Evolutionary conservation across 2,797 vertebrate species (phyloP).

Genomic region (Denticeps clupeoides): DNA sequence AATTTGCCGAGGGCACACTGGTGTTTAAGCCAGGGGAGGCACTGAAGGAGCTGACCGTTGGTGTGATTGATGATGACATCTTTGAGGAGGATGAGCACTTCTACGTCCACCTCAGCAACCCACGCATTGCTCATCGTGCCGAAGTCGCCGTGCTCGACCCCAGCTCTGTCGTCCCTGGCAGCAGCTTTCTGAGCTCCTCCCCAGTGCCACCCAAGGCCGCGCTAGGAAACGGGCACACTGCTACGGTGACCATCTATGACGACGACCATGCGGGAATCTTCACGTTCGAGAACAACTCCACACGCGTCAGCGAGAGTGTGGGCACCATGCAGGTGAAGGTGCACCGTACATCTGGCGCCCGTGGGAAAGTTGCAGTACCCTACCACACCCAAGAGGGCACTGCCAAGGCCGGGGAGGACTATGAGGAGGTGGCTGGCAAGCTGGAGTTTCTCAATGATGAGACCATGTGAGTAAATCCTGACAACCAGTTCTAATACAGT

Average conservation of each 20-base stretch:
- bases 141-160: slow-evolving; percentile 58
- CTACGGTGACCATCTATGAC: slow-evolving; percentile 76
- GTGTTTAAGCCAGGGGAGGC: slow-evolving; percentile 73
- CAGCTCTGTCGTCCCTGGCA: slow-evolving; percentile 51
- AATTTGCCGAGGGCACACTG: slow-evolving; percentile 73
- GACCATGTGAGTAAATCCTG: slow-evolving; percentile 65
- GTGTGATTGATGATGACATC: slow-evolving; percentile 77
- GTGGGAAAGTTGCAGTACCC: slow-evolving; percentile 65
- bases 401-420: slow-evolving; percentile 72
- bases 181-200: slow-evolving; percentile 48
- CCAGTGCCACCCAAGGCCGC: slow-evolving; percentile 57
- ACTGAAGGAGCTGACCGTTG: slow-evolving; percentile 67
- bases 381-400: slow-evolving; percentile 69
- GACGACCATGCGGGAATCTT: slow-evolving; percentile 80
- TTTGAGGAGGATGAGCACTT: slow-evolving; percentile 81
- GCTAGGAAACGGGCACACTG: slow-evolving; percentile 54
- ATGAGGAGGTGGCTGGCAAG: slow-evolving; percentile 69
- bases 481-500: too few species aligned
- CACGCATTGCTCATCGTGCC: slow-evolving; percentile 56
- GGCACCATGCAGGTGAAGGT: slow-evolving; percentile 63
- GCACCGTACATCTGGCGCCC: slow-evolving; percentile 62
- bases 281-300: slow-evolving; percentile 60
- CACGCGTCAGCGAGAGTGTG: slow-evolving; percentile 64
- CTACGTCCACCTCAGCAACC: slow-evolving; percentile 71
- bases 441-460: slow-evolving; percentile 79